phyloP scores from a whole-genome alignment of 2,888 invertebrate genomes.

The Eulithis prunata region DNA sequence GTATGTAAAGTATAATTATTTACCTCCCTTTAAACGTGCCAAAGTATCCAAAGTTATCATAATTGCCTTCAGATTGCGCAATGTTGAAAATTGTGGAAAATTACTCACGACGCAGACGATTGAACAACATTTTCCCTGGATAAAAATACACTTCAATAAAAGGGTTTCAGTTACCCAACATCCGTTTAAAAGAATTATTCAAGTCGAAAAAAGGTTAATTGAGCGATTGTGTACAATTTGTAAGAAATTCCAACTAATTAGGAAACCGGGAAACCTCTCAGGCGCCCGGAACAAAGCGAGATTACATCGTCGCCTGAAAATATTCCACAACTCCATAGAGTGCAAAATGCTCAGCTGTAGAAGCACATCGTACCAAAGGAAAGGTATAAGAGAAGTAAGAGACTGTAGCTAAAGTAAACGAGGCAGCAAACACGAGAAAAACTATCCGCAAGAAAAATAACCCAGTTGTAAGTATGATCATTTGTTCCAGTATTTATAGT shows the following conservation, averaged over 20 bases:
- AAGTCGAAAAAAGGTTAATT: slow-evolving; percentile 44
- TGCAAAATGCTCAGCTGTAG: background rate
- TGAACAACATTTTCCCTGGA: slow-evolving; percentile 5
- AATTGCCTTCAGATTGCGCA: background rate
- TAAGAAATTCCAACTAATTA: slow-evolving; percentile 48
- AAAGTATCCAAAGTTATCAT: background rate
- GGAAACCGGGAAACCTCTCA: slow-evolving; percentile 45
- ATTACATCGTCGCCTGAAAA: slow-evolving; percentile 44
- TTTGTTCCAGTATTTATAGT: too few species aligned
- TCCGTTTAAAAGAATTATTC: slow-evolving; percentile 36
- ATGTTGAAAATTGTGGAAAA: background rate
- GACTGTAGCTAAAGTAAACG: too few species aligned
- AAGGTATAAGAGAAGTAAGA: too few species aligned
- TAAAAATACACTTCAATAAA: slow-evolving; percentile 8
- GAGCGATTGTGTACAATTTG: slow-evolving; percentile 44
- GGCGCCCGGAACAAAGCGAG: slow-evolving; percentile 44
- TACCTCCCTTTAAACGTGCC: background rate
- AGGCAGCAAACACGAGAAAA: too few species aligned
- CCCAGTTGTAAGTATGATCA: too few species aligned
- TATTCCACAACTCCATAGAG: slow-evolving; percentile 23
- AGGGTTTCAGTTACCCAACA: slow-evolving; percentile 8
- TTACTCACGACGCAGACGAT: background rate
- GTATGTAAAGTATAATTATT: background rate
- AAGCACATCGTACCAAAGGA: too few species aligned
- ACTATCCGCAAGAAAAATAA: too few species aligned